Percentiles rank a stretch among this genome's conserved stretches.
Conservation (phyloP, 2,888 invertebrate genomes). For the Gymnoscelis rufifasciata region DNA sequence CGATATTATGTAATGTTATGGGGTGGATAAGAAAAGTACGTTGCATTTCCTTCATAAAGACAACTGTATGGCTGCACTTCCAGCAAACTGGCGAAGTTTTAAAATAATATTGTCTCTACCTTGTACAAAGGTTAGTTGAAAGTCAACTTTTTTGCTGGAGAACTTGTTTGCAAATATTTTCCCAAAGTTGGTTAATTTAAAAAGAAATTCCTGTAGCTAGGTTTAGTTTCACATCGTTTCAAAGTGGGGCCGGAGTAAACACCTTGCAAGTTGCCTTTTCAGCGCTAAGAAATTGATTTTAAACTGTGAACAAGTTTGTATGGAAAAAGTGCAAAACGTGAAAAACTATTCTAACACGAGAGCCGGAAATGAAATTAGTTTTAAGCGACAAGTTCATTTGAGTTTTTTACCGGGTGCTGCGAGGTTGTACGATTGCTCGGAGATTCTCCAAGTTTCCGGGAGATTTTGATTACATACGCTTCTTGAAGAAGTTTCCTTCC, state of each 20-base stretch:
- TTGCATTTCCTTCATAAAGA: constrained; percentile 12
- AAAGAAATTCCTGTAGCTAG: constrained; percentile 48
- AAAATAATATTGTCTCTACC: constrained; percentile 42
- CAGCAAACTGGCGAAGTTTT: constrained; percentile 14
- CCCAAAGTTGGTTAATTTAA: constrained; percentile 59
- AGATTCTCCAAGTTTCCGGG: constrained; percentile 72
- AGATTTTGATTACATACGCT: constrained; percentile 79
- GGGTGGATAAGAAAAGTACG: constrained; percentile 12
- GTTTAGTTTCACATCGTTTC: constrained; percentile 57
- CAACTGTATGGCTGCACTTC: constrained; percentile 9
- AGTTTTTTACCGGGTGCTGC: constrained; percentile 58
- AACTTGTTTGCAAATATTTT: constrained; percentile 59
- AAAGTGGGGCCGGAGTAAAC: constrained; percentile 51
- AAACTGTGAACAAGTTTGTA: constrained; percentile 65
- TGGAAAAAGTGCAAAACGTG: constrained; percentile 58
- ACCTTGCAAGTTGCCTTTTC: constrained; percentile 64
- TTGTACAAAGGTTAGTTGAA: constrained; percentile 42
- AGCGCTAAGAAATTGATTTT: constrained; percentile 70
- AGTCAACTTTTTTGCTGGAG: constrained; percentile 43
- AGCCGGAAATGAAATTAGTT: constrained; percentile 76
- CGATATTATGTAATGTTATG: constrained; percentile 10
- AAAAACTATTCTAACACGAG: constrained; percentile 72
- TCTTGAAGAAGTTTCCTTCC: constrained; percentile 69
- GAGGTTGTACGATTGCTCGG: constrained; percentile 66
- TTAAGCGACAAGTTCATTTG: constrained; percentile 76